A percentile compares a stretch with the other conserved stretches of the same genome.
phyloP scores from a whole-genome alignment of 2,113 vertebrate species.

The Rousettus leschenaultii region DNA sequence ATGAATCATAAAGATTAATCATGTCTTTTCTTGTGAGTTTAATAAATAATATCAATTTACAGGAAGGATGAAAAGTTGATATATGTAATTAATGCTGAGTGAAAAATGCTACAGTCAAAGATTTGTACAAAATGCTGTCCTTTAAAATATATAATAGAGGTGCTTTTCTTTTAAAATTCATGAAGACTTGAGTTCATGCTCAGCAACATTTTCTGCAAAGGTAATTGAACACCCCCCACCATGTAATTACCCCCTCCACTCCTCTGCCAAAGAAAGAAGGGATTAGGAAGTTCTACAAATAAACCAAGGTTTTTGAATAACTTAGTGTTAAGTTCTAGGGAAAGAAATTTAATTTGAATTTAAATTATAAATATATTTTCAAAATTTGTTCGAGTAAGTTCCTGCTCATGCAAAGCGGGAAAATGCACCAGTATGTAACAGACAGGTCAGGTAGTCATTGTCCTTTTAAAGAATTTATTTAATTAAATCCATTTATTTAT shows the following conservation, averaged over 20 bases:
- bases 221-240: neutral
- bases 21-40: slow-evolving; percentile 53
- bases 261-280: neutral
- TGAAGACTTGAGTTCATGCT: slow-evolving; percentile 37
- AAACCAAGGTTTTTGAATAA: slow-evolving; percentile 23
- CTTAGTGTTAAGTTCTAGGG: neutral
- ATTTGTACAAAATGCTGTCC: slow-evolving; percentile 44
- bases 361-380: slow-evolving; percentile 37
- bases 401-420: neutral
- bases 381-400: slow-evolving; percentile 17
- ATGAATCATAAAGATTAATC: slow-evolving; percentile 49
- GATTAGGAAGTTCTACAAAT: slow-evolving; percentile 24
- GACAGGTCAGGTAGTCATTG: neutral
- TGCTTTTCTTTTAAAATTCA: slow-evolving; percentile 65
- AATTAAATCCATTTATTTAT: too few relatives aligned
- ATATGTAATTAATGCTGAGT: slow-evolving; percentile 71
- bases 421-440: neutral
- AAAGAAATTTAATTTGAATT: slow-evolving; percentile 50
- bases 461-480: neutral
- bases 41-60: slow-evolving; percentile 69
- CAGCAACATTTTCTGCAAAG: slow-evolving; percentile 41
- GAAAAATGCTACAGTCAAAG: slow-evolving; percentile 61
- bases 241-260: neutral
- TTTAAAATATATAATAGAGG: slow-evolving; percentile 49
- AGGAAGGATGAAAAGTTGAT: slow-evolving; percentile 67